phyloP scores from a whole-genome alignment of 2,113 vertebrate species.

The Nycticebus coucang region DNA sequence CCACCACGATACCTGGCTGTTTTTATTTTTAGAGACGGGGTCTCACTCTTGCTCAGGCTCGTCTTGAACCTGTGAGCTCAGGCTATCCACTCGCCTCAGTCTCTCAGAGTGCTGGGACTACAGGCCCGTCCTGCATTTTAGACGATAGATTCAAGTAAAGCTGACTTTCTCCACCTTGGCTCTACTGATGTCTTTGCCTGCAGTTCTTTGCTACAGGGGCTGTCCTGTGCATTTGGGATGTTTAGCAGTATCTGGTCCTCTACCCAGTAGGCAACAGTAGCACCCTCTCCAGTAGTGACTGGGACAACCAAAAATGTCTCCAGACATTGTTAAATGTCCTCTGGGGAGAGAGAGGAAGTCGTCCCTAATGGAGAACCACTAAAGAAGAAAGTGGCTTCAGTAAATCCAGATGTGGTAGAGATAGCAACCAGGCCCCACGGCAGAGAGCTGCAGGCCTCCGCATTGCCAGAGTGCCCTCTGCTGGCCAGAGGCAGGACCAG shows the following conservation, averaged over 20 bases:
- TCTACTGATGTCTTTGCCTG: not conserved
- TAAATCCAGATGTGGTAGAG: not conserved
- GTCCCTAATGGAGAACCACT: not conserved
- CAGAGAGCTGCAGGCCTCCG: not conserved
- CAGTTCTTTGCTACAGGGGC: not conserved
- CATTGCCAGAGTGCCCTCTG: slow-evolving; percentile 39
- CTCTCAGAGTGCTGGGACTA: no score
- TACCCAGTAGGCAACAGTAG: not conserved
- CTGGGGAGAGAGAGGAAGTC: not conserved
- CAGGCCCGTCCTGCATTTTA: not conserved
- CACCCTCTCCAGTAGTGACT: not conserved
- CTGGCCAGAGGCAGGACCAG: not conserved
- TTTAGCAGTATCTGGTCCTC: not conserved
- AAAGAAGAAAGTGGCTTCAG: not conserved
- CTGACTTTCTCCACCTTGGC: not conserved
- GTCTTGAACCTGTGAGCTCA: no score
- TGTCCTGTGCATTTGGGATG: no score
- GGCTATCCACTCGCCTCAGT: no score
- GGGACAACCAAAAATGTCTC: not conserved
- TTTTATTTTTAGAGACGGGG: no score
- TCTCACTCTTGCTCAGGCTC: no score
- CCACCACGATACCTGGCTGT: no score
- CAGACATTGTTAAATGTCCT: not conserved
- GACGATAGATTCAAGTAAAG: not conserved
- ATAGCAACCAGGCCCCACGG: not conserved